Conservation (phyloP, 2,113 vertebrate species). For the Equus przewalskii region DNA sequence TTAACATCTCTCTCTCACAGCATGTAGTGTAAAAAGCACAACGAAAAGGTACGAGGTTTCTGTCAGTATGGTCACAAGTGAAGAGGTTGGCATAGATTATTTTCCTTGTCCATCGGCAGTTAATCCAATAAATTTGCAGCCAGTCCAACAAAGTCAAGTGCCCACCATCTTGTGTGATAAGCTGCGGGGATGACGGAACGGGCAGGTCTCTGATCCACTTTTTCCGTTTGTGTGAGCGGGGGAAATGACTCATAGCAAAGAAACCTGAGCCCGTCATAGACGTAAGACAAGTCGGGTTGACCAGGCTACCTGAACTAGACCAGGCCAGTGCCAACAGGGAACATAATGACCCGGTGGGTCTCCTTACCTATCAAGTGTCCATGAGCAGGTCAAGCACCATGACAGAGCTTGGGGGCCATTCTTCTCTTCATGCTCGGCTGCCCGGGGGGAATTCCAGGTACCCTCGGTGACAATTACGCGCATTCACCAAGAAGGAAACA, state of each 20-base stretch:
- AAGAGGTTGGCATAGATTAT: neutral
- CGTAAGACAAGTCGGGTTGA: neutral
- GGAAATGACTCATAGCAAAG: slow-evolving; percentile 35
- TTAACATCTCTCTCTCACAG: neutral
- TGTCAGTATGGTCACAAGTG: neutral
- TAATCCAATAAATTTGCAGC: neutral
- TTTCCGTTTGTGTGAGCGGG: neutral
- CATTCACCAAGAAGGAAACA: neutral
- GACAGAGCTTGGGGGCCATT: neutral
- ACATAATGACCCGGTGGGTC: neutral
- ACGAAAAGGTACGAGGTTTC: neutral
- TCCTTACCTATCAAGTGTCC: neutral
- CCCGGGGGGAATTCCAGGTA: neutral
- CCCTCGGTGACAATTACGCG: neutral
- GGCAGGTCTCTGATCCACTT: neutral
- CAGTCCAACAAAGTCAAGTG: neutral
- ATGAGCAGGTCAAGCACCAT: neutral
- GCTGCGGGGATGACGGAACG: neutral
- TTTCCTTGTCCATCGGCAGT: neutral
- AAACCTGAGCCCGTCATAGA: slow-evolving; percentile 42
- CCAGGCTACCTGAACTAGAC: neutral
- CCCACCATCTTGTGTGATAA: neutral
- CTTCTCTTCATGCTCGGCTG: slow-evolving; percentile 7
- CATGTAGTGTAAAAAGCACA: neutral
- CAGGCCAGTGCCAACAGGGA: neutral